Base-by-base conservation (phyloP, 2,797 vertebrate species). In the Pogoniulus pusillus region DNA sequence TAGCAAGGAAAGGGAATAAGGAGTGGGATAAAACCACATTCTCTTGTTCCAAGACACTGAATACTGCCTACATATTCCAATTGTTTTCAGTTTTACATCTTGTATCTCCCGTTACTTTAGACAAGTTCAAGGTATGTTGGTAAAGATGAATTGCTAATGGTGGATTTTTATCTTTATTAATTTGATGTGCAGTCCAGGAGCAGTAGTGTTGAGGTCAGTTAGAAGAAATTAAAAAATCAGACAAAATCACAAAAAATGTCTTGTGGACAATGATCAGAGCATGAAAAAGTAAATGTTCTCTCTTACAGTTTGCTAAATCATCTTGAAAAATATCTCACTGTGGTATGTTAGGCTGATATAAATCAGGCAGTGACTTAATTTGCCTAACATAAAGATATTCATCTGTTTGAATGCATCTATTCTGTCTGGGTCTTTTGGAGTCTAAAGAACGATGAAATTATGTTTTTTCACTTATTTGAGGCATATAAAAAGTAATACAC, bases 381-480 rank as follows among this genome's bases (percentile, higher is more conserved):
- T 85, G 12, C 5, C 30, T 49, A 60, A 65, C 4, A 58, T 6
- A 9, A 80, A 92, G 78, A 83, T 34, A 49, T 45, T 71, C 1
- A 1, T 2, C 3, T 22, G 12, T 62, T 90, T 69, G 16, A 13
- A 65, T 37, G 32, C 76, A 59, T 51, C 7, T 59, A 4, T 59
- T 60, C 3, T 66, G 7, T 74, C 41, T 63, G 10, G 0, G 10
- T 76, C 68, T 88, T 32, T 30, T 20, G 30, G 15, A 32, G 12
- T 24, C 6, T 32, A 29, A 73, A 24, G 26, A 72, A 8, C 5
- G 34, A 81, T 17, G 35, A 71, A 82, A 78, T 82, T 58, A 30
- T 53, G 10, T 66, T 90, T 94, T 94, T 90, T 29, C 22, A 53
- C 20, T 81, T 54, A 22, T 4, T 29, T 71, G 12, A 41, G 82